Evolutionary conservation across 2,888 invertebrate species (phyloP), one percentile per base, ranked within the genome.

Genomic region (Troilus luridus): DNA sequence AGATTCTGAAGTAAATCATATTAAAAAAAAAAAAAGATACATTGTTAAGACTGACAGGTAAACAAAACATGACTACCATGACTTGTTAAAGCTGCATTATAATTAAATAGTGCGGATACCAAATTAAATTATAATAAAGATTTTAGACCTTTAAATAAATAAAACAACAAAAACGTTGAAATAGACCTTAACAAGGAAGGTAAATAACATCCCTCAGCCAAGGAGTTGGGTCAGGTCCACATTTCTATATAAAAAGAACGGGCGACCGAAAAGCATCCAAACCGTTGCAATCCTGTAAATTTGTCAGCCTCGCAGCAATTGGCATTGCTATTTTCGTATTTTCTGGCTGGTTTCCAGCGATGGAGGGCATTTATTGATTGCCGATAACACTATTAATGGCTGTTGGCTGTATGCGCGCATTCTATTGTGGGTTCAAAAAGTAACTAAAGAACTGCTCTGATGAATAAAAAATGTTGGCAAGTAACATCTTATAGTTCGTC

Each of bases 221-320:
- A 41, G 27, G 27, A 72, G 27, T 72, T 72, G 72, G 72, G 72
- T 8, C 72, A 14, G 6, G 72, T 27, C 72, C 72, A 72, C 72
- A 72, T 72, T 72, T 72, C 14, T 27, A 72, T 72, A 72, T 72
- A 72, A 72, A 72, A 14, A 67, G 27, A 72, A 72, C 72, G 41
- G 72, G 72, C 72, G 72, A 14, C 17, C 17, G 72, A 72, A 72
- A 72, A 72, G 27, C 72, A 72, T 72, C 72, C 72, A 72, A 72
- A 72, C 27, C 72, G 41, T 27, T 17, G 17, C 7, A 27, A 27
- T 27, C 14, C 27, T 72, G 72, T 72, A 72, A 72, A 72, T 72
- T 72, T 72, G 72, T 72, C 72, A 72, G 72, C 72, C 72, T 72
- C 41, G 27, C 72, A 27, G n/a, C n/a, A n/a, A 72, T 72, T 72